phyloP scores from a whole-genome alignment of 2,888 invertebrate species.

The Phaedon cochleariae region DNA sequence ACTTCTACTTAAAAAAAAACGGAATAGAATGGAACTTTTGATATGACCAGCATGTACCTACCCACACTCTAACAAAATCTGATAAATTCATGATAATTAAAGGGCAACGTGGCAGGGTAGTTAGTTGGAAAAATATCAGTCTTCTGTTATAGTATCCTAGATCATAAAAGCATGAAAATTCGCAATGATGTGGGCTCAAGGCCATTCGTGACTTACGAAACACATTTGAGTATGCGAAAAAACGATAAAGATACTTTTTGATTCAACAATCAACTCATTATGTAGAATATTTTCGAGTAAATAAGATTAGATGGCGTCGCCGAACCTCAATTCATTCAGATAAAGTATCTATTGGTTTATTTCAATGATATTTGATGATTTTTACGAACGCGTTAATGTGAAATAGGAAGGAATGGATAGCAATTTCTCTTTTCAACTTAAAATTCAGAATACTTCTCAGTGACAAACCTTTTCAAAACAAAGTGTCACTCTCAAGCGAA shows the following conservation, averaged over 20 bases:
- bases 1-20: no score
- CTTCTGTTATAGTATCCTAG: neutral
- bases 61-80: no score
- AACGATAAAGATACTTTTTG: neutral
- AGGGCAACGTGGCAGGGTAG: no score
- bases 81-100: no score
- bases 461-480: no score
- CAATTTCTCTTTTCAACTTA: no score
- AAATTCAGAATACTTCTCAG: no score
- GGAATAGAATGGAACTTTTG: no score
- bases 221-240: neutral
- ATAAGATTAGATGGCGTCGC: neutral
- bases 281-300: neutral
- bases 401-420: neutral
- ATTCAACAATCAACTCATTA: neutral
- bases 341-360: neutral
- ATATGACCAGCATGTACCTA: no score
- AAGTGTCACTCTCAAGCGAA: no score
- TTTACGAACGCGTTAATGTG: neutral
- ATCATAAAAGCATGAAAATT: constrained; percentile 7
- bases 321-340: neutral
- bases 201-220: neutral
- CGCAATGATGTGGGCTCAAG: neutral
- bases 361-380: neutral
- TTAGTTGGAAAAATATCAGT: neutral